Evolutionary conservation across 2,113 vertebrate species (phyloP), one percentile per base, ranked within the genome.

Genomic region (Malurus elegans): DNA sequence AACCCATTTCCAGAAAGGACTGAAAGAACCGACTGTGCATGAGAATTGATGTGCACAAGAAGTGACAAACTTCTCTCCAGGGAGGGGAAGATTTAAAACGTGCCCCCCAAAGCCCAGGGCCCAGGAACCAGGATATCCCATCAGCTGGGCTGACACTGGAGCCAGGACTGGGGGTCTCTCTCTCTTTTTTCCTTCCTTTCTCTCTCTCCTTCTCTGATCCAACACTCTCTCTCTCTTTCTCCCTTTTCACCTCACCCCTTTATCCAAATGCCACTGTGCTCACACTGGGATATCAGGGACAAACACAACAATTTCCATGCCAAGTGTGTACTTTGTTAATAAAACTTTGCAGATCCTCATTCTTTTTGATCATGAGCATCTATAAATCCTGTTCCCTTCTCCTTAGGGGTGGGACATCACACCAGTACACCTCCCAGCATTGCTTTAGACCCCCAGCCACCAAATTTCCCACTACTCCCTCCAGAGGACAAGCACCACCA

Each of bases 71-170:
- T 69, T 61, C 23, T 28, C 25, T 60, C 14, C 47, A 24, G 14
- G 18, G 32, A 38, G 12, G 16, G 38, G 14, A 45, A 78, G 29
- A 32, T 3, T 38, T 28, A 11, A 32, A 47, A 40, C 19, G n/a
- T n/a, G 47, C 12, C 40, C n/a, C n/a, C 38, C 9, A 28, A 24
- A n/a, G 10, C 18, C 73, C 36, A 15, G 10, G n/a, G 10, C 3
- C 26, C 53, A 15, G 23, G 47, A 54, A 8, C 36, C 44, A 10
- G 69, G 21, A 53, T 23, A 38, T 16, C 23, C 64, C 28, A 15
- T 11, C 48, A 62, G 16, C 29, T 71, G 40, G n/a, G 56, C 2
- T 0, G 0, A 48, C 29, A 70, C 20, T 18, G 40, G 16, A 71
- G 16, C 3, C 42, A 64, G 31, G 13, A 56, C 10, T 48, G 11